Evolutionary conservation across 2,888 invertebrate genomes (phyloP).

Genomic region (Sialis lutaria): DNA sequence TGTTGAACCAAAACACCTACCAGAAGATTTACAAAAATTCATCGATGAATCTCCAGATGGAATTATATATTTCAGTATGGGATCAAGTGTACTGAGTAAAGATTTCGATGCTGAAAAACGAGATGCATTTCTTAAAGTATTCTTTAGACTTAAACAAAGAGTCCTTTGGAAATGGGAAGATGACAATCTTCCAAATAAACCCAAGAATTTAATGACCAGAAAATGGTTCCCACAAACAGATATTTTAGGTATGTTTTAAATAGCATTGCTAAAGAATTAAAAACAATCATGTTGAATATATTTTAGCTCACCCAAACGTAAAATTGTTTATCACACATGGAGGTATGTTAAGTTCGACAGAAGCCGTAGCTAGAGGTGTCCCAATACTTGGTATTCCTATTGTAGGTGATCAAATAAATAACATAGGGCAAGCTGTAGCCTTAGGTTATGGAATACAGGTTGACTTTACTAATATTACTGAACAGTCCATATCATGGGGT

Average conservation of each 20-base stretch:
- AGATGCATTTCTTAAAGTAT: slow-evolving; percentile 16
- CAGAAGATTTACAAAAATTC: slow-evolving; percentile 15
- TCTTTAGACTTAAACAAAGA: slow-evolving; percentile 19
- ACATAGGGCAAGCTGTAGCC: slow-evolving; percentile 25
- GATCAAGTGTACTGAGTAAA: slow-evolving; percentile 17
- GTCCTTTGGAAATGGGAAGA: slow-evolving; percentile 35
- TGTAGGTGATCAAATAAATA: slow-evolving; percentile 29
- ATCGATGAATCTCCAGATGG: slow-evolving; percentile 18
- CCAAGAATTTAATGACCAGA: slow-evolving; percentile 22
- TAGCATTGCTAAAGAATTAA: too few relatives aligned
- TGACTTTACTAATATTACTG: slow-evolving; percentile 22
- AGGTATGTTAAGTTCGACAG: slow-evolving; percentile 35
- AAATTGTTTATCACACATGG: slow-evolving; percentile 39
- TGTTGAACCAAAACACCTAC: slow-evolving; percentile 5
- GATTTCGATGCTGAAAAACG: slow-evolving; percentile 14
- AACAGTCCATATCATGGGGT: slow-evolving; percentile 21
- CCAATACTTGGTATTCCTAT: slow-evolving; percentile 34
- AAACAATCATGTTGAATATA: background rate
- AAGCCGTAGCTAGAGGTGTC: slow-evolving; percentile 29
- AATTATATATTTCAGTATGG: slow-evolving; percentile 21
- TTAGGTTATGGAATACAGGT: slow-evolving; percentile 25
- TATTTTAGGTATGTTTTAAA: slow-evolving; percentile 17
- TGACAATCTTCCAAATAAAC: slow-evolving; percentile 19
- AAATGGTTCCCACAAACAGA: slow-evolving; percentile 22
- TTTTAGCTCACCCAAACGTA: slow-evolving; percentile 32